Conservation (phyloP, 2,797 vertebrate species). For the Propithecus perrieri region DNA sequence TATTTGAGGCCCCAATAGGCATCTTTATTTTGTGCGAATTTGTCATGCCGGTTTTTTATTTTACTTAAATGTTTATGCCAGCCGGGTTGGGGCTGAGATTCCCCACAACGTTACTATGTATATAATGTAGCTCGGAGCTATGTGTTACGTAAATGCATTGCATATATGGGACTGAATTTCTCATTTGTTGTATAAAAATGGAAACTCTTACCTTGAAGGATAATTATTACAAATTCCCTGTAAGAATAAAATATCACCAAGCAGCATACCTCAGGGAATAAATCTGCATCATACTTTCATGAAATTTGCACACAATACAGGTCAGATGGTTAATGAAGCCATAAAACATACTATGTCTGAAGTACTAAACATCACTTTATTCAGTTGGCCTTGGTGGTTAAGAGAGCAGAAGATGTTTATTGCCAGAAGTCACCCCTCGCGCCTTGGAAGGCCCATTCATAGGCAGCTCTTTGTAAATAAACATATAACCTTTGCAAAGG, state of each 20-base stretch:
- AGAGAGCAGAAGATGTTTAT: constrained; percentile 83
- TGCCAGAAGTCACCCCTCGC: constrained; percentile 82
- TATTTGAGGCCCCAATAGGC: not conserved
- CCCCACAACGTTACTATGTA: not conserved
- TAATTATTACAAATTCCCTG: constrained; percentile 81
- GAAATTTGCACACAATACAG: constrained; percentile 85
- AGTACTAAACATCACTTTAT: constrained; percentile 79
- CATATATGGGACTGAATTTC: not conserved
- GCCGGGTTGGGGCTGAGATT: not conserved
- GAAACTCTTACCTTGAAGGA: constrained; percentile 67
- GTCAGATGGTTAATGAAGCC: constrained; percentile 85
- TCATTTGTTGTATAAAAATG: not conserved
- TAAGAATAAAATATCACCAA: constrained; percentile 80
- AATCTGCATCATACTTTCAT: constrained; percentile 80
- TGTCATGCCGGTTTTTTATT: not conserved
- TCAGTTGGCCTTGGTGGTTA: constrained; percentile 81
- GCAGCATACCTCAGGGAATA: constrained; percentile 77
- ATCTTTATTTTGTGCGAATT: not conserved
- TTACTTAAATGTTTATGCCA: not conserved
- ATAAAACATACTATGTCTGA: constrained; percentile 81
- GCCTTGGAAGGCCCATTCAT: constrained; percentile 81
- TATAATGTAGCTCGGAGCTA: not conserved
- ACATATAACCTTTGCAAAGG: constrained; percentile 88
- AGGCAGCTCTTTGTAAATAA: constrained; percentile 87
- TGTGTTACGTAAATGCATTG: not conserved